Evolutionary conservation across 2,797 vertebrate genomes (phyloP).

Genomic region (Schizopygopsis malacanthus): DNA sequence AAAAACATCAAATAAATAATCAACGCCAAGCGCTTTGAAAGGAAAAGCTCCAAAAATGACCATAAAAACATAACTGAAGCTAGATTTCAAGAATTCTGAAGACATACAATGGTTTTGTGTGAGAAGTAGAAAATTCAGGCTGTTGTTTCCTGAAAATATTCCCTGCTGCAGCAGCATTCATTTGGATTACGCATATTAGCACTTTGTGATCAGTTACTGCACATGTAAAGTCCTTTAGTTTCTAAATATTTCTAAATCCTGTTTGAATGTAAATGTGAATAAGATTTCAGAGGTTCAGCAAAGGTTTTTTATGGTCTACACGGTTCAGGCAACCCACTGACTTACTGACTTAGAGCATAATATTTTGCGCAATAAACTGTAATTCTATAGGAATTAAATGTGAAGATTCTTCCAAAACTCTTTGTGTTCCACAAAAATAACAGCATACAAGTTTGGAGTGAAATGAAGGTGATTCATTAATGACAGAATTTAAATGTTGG

Average conservation of each 20-base stretch:
- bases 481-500: not conserved
- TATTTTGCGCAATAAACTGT: not conserved
- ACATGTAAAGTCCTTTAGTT: not conserved
- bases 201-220: not conserved
- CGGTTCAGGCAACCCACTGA: too few species aligned
- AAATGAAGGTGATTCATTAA: not conserved
- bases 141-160: not conserved
- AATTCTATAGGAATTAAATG: not conserved
- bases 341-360: too few species aligned
- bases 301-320: too few species aligned
- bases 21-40: too few species aligned
- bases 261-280: not conserved
- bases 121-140: not conserved
- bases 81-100: too few species aligned
- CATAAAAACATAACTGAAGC: not conserved
- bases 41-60: not conserved
- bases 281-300: not conserved
- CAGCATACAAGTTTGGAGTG: not conserved
- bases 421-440: not conserved
- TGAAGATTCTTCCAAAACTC: not conserved
- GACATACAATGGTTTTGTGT: not conserved
- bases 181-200: not conserved
- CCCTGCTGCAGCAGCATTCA: not conserved
- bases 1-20: too few species aligned
- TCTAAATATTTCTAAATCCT: not conserved